A percentile compares a stretch with the other conserved stretches of the same genome.
These are phyloP conservation scores for Phragmatobia fuliginosa DNA, from an alignment of 2,888 invertebrate species.

Conservation along the genomic window DNA sequence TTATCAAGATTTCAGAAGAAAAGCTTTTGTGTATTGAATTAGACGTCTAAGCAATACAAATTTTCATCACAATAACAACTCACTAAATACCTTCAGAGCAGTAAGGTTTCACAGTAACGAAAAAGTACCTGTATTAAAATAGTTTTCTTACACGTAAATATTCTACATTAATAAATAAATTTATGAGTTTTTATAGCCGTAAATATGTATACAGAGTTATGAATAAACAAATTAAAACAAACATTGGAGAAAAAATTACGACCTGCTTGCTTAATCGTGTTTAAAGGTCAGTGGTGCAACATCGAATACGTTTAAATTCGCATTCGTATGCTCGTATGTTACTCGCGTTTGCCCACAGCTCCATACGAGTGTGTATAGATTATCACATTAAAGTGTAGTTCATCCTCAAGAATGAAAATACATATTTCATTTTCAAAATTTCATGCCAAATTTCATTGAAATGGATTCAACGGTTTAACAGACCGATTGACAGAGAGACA, in stretches of 20 bases:
- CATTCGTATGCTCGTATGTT: no score
- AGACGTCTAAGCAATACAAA: neutral
- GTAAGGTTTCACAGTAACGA: neutral
- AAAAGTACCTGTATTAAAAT: neutral
- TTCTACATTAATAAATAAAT: neutral
- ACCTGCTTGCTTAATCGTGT: neutral
- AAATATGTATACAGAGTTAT: neutral
- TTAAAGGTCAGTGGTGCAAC: neutral
- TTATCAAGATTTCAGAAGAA: neutral
- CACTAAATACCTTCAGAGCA: neutral
- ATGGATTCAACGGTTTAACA: no score
- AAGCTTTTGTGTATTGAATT: neutral
- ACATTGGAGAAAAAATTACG: neutral
- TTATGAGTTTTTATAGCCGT: neutral
- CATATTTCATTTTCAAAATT: no score
- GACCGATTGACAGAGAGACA: no score
- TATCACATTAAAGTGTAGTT: no score
- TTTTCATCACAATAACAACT: neutral
- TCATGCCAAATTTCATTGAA: no score
- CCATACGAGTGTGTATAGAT: no score
- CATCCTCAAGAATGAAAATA: no score
- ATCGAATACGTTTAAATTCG: neutral
- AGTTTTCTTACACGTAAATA: neutral
- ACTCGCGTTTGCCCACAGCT: no score
- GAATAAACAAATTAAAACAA: slow-evolving; percentile 2